Evolutionary conservation across 1,140 invertebrate genomes (phyloP).

Genomic region (Uloborus diversus): DNA sequence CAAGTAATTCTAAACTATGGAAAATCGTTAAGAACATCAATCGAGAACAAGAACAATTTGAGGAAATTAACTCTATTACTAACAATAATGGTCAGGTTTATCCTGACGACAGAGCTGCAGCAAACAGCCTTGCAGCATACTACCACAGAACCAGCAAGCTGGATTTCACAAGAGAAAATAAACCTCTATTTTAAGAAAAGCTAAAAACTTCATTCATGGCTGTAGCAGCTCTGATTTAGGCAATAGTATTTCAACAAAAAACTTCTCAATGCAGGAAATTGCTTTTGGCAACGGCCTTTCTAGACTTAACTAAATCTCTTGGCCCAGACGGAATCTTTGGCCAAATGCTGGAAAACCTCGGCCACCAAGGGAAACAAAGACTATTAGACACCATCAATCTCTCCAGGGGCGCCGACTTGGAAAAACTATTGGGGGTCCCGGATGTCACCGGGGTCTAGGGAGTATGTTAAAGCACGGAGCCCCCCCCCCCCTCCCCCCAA

Average conservation of each 20-base stretch:
- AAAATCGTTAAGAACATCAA: not conserved
- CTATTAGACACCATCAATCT: not conserved
- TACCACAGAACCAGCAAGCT: not conserved
- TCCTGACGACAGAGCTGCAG: not conserved
- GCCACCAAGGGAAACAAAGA: not conserved
- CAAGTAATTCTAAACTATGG: not conserved
- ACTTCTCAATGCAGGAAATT: not conserved
- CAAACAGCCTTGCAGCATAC: not conserved
- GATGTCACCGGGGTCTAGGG: no score
- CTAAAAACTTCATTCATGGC: not conserved
- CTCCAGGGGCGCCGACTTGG: not conserved
- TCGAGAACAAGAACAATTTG: not conserved
- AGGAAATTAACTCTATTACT: slow-evolving; percentile 1
- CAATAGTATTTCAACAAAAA: no score
- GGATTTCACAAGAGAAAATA: not conserved
- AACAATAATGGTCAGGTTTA: not conserved
- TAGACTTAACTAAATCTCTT: not conserved
- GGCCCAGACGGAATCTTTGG: not conserved
- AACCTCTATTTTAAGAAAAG: not conserved
- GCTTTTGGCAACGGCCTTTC: not conserved
- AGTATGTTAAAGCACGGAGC: no score
- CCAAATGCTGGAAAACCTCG: slow-evolving; percentile 2
- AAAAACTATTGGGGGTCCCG: no score
- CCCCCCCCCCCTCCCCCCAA: no score
- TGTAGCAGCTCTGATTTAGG: slow-evolving; percentile 1